Evolutionary conservation across 1,140 invertebrate genomes (phyloP).

Genomic region (Nylanderia fulva): DNA sequence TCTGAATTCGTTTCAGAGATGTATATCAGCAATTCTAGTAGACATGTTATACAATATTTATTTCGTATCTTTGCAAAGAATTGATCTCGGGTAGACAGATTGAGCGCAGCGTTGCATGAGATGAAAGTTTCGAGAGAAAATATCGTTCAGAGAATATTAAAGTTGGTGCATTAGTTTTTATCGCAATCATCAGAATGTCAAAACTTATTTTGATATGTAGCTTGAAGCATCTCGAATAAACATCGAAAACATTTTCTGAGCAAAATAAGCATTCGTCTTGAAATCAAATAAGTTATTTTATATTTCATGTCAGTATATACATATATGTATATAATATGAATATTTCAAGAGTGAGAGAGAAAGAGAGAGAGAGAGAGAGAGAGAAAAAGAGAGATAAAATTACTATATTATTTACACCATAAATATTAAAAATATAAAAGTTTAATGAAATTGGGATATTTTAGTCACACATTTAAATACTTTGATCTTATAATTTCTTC

Average conservation of each 20-base stretch:
- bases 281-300: background rate
- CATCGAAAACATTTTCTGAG: slow-evolving; percentile 14
- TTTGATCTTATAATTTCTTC: background rate
- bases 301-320: background rate
- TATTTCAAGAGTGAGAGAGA: background rate
- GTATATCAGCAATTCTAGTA: background rate
- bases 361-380: too few relatives aligned
- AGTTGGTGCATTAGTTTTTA: slow-evolving; percentile 9
- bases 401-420: slow-evolving; percentile 3
- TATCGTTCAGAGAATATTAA: slow-evolving; percentile 15
- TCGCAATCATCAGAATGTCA: slow-evolving; percentile 4
- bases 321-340: too few relatives aligned
- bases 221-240: slow-evolving; percentile 17
- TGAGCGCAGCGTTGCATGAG: background rate
- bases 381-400: too few relatives aligned
- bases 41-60: background rate
- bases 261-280: slow-evolving; percentile 9
- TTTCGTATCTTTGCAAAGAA: background rate
- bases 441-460: slow-evolving; percentile 26
- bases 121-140: slow-evolving; percentile 41
- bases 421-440: background rate
- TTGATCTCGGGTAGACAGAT: background rate
- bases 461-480: slow-evolving; percentile 1
- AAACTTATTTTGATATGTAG: slow-evolving; percentile 8
- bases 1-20: background rate